Conservation (phyloP, 2,888 invertebrate species). For the Crepidodera aurea region DNA sequence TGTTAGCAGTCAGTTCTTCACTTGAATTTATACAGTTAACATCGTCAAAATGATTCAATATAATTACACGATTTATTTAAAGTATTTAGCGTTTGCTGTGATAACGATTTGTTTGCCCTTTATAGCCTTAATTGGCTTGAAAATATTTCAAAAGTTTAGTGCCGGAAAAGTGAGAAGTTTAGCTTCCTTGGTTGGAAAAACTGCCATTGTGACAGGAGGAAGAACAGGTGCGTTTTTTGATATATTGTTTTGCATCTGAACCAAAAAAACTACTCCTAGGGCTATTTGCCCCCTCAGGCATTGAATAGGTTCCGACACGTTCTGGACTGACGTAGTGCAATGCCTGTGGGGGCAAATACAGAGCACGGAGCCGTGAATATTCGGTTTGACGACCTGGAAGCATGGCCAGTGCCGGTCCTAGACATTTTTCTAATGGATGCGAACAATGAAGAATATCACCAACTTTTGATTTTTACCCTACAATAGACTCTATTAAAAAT, state of each 20-base stretch:
- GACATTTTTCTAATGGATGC: too few species aligned
- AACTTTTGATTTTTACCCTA: too few species aligned
- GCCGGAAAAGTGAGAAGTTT: slow-evolving; percentile 52
- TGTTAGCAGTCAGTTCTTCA: slow-evolving; percentile 27
- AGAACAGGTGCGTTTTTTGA: slow-evolving; percentile 48
- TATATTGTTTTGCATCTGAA: too few species aligned
- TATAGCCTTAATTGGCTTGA: slow-evolving; percentile 47
- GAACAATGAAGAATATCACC: too few species aligned
- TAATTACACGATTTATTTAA: slow-evolving; percentile 46
- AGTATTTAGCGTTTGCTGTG: slow-evolving; percentile 49
- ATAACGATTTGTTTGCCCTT: slow-evolving; percentile 48
- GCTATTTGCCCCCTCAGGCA: too few species aligned
- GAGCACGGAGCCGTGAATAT: too few species aligned
- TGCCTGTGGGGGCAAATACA: too few species aligned
- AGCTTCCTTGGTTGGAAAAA: slow-evolving; percentile 53
- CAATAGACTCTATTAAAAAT: too few species aligned
- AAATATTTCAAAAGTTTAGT: slow-evolving; percentile 51
- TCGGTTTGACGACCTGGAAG: too few species aligned
- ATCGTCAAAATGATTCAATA: slow-evolving; percentile 45
- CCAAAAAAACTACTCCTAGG: not conserved
- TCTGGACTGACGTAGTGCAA: too few species aligned
- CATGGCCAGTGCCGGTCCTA: too few species aligned
- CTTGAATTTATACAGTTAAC: slow-evolving; percentile 25
- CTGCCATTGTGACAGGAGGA: slow-evolving; percentile 54
- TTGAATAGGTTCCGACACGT: too few species aligned